These are phyloP conservation scores for Cygnus olor DNA, from an alignment of 2,797 vertebrate species.

Conservation along the genomic window DNA sequence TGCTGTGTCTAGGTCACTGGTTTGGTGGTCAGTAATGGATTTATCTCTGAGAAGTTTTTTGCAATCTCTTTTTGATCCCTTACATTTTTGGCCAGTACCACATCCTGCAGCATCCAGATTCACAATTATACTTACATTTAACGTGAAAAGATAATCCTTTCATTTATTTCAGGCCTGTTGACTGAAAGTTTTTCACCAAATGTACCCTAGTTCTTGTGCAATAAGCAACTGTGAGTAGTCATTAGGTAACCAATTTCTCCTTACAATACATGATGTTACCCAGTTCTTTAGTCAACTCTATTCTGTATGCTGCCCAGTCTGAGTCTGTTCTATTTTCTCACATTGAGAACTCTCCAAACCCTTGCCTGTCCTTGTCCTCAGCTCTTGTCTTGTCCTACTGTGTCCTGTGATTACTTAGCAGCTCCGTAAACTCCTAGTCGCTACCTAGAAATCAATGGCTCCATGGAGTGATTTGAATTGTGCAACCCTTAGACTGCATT, in stretches of 20 bases:
- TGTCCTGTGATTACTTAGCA: not conserved
- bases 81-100: not conserved
- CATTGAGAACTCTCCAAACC: not conserved
- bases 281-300: not conserved
- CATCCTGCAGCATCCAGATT: not conserved
- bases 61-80: not conserved
- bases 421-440: not conserved
- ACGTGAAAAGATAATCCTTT: not conserved
- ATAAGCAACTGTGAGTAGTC: not conserved
- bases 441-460: not conserved
- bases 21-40: not conserved
- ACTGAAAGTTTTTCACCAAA: not conserved
- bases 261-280: not conserved
- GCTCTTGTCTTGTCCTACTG: not conserved
- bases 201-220: not conserved
- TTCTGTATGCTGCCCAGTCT: not conserved
- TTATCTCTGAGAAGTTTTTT: not conserved
- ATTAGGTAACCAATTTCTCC: not conserved
- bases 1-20: accelerated
- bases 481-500: not conserved
- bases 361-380: not conserved
- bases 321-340: not conserved
- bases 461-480: not conserved
- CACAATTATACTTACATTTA: not conserved
- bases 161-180: not conserved